Percentiles rank a stretch among this genome's conserved stretches.
Conservation (phyloP, 2,797 vertebrate species). For the Sternotherus odoratus region DNA sequence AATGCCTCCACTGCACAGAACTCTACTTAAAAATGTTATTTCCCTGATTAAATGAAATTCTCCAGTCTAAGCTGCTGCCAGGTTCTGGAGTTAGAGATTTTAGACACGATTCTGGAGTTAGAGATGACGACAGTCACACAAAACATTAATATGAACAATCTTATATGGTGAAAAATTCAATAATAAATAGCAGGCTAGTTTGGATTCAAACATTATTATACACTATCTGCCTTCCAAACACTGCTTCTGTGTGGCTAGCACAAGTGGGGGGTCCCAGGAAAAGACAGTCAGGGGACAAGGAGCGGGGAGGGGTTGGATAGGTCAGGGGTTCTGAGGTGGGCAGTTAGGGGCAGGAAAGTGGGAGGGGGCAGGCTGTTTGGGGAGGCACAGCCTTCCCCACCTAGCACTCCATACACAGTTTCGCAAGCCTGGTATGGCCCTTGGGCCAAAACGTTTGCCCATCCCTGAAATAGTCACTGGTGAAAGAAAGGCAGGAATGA, state of each 20-base stretch:
- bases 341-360: too few relatives aligned
- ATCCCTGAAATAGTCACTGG: too few relatives aligned
- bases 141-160: neutral
- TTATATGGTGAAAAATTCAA: neutral
- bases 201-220: rapidly evolving
- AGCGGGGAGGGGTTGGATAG: too few relatives aligned
- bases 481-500: neutral
- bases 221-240: rapidly evolving
- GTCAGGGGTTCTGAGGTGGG: too few relatives aligned
- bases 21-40: neutral
- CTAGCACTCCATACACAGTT: too few relatives aligned
- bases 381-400: too few relatives aligned
- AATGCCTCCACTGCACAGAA: neutral
- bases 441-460: too few relatives aligned
- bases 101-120: too few relatives aligned
- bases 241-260: neutral
- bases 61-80: neutral
- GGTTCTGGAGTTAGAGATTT: rapidly evolving
- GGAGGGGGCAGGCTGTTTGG: too few relatives aligned
- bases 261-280: too few relatives aligned
- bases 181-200: neutral
- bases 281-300: too few relatives aligned
- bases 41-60: neutral
- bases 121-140: neutral
- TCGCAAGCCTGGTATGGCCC: too few relatives aligned